Base-by-base conservation (phyloP, 2,888 invertebrate species). In the Melolontha melolontha region DNA sequence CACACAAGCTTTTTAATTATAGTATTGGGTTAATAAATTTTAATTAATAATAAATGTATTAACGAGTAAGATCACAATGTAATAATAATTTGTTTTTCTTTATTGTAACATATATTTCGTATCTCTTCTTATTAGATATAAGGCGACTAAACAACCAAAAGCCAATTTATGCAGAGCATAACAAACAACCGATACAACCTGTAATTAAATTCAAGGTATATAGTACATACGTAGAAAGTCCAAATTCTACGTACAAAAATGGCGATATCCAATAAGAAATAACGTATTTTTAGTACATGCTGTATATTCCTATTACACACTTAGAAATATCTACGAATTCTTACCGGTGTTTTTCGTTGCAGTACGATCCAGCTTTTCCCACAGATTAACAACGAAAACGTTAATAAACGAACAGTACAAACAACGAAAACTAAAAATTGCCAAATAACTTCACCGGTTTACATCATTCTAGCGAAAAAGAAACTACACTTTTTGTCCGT, bases 301-400 rank as follows among this genome's bases (percentile, higher is more conserved):
- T 47, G 2, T 8, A 12, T 47, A 16, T 10, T 16, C 2, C 8
- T 10, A 14, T 47, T 2, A 14, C 47, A 16, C 14, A 47, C 14
- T 47, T 8, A 14, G 14, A 47, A 47, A 47, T 17, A 47, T 29
- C 27, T 51, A 51, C 27, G 1, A 50, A 50, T 44, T 49, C 70
- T 72, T 68, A 72, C 72, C 72, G 70, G 72, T 69, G 72, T 71
- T 67, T 50, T 65, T 67, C 51, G 67, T 66, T 52, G 66, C 66
- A 67, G 62, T 64, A 67, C 66, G 72, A 68, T 72, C 72, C 72
- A 72, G 72, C 69, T 72, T 72, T 71, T 62, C 52, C 44, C 59
- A 59, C 12, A 44, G 34, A 8, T 34, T 10, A 34, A 34, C 34
- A 34, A 34, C 34, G 34, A 34, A 10, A 6, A 34, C 34, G 34